Conservation (phyloP, 2,888 invertebrate species). For the Mythimna albipuncta region DNA sequence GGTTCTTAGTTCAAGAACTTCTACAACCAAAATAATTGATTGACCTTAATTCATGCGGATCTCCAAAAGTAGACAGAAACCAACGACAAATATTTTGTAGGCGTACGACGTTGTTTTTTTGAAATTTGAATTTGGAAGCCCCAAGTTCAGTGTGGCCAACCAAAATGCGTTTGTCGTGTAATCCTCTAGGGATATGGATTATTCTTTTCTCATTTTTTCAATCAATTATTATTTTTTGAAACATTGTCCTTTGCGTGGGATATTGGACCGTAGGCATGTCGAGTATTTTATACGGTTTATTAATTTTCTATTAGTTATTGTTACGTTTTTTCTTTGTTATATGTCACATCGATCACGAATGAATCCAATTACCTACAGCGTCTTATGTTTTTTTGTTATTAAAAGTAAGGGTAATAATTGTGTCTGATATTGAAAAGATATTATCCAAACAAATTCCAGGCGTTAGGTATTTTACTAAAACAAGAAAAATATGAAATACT, state of each 20-base stretch:
- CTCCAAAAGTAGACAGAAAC: slow-evolving; percentile 64
- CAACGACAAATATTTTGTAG: slow-evolving; percentile 72
- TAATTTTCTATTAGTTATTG: slow-evolving; percentile 83
- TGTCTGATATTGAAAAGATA: not conserved
- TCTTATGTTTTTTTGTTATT: not conserved
- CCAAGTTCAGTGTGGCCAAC: slow-evolving; percentile 86
- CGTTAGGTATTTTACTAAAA: not conserved
- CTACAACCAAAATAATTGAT: not conserved
- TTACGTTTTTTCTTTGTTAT: slow-evolving; percentile 63
- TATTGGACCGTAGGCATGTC: slow-evolving; percentile 73
- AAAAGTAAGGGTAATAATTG: not conserved
- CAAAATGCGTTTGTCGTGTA: slow-evolving; percentile 90
- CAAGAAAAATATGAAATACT: not conserved
- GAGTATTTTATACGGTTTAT: slow-evolving; percentile 80
- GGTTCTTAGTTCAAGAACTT: slow-evolving; percentile 2
- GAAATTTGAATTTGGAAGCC: slow-evolving; percentile 81
- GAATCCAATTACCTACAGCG: slow-evolving; percentile 33
- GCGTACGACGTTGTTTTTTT: slow-evolving; percentile 71
- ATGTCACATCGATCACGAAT: slow-evolving; percentile 47
- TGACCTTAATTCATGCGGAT: slow-evolving; percentile 29
- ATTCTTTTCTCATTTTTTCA: slow-evolving; percentile 76
- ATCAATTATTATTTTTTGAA: slow-evolving; percentile 83
- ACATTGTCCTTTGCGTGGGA: slow-evolving; percentile 82
- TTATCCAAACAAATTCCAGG: no score
- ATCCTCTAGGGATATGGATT: slow-evolving; percentile 88